Evolutionary conservation across 2,113 vertebrate species (phyloP).

Genomic region (Sminthopsis crassicaudata): DNA sequence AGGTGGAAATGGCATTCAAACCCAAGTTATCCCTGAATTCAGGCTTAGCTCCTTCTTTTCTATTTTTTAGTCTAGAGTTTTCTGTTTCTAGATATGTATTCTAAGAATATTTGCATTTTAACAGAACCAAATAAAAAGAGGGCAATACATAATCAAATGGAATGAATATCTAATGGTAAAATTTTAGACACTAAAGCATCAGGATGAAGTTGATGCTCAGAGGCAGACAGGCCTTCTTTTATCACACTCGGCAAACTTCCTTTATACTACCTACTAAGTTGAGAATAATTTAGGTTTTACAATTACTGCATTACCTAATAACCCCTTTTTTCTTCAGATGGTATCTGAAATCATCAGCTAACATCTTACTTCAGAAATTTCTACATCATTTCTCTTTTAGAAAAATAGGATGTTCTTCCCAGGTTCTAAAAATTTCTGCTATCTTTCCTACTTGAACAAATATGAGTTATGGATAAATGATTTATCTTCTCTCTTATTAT

Average conservation of each 20-base stretch:
- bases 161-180: background rate
- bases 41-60: background rate
- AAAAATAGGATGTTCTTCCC: background rate
- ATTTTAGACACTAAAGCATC: background rate
- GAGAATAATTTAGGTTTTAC: background rate
- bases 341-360: background rate
- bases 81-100: background rate
- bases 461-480: background rate
- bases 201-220: background rate
- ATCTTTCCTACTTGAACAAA: background rate
- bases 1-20: background rate
- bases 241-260: background rate
- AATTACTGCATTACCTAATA: background rate
- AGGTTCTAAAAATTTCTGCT: background rate
- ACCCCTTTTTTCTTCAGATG: rapidly evolving
- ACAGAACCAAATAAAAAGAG: background rate
- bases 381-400: background rate
- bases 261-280: too few relatives aligned
- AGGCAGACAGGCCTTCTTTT: background rate
- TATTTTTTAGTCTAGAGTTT: background rate
- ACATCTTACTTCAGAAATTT: background rate
- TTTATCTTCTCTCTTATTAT: background rate
- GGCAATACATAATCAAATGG: background rate
- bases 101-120: background rate
- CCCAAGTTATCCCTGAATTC: background rate